Percentiles rank a stretch among this genome's conserved stretches.
phyloP scores from a whole-genome alignment of 2,797 vertebrate genomes.

The Mormyrus hasselquistii region DNA sequence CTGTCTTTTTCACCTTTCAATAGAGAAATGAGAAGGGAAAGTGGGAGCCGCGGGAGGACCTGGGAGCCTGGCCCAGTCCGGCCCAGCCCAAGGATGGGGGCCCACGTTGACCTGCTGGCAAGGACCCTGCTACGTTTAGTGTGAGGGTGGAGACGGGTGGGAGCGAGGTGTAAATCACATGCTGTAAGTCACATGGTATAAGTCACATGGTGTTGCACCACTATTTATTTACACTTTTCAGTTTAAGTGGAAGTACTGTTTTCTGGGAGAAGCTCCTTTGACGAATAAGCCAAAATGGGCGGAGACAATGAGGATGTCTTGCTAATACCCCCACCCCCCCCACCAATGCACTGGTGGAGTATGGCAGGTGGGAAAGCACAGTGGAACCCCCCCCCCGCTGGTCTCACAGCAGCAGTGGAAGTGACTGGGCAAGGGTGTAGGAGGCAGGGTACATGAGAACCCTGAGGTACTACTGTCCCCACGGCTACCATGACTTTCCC shows the following conservation, averaged over 20 bases:
- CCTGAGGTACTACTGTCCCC: conserved; percentile 13
- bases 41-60: not conserved
- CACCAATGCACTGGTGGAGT: not conserved
- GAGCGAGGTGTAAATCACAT: not conserved
- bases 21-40: not conserved
- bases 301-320: not conserved
- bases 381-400: not conserved
- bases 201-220: not conserved
- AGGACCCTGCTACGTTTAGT: not conserved
- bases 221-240: not conserved
- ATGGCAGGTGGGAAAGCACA: not conserved
- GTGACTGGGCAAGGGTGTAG: conserved; percentile 33
- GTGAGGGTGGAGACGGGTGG: not conserved
- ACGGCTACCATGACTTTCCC: conserved; percentile 12
- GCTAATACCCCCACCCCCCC: not conserved
- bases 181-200: not conserved
- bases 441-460: conserved; percentile 42
- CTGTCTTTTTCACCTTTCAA: not conserved
- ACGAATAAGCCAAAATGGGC: not conserved
- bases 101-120: not conserved
- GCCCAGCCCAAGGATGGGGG: not conserved
- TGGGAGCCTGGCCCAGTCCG: not conserved
- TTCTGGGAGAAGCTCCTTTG: not conserved
- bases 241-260: not conserved
- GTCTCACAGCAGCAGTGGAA: not conserved